A percentile compares a stretch with the other conserved stretches of the same genome.
Conservation (phyloP, 23 tunicate genomes). For the Botrylloides violaceus region DNA sequence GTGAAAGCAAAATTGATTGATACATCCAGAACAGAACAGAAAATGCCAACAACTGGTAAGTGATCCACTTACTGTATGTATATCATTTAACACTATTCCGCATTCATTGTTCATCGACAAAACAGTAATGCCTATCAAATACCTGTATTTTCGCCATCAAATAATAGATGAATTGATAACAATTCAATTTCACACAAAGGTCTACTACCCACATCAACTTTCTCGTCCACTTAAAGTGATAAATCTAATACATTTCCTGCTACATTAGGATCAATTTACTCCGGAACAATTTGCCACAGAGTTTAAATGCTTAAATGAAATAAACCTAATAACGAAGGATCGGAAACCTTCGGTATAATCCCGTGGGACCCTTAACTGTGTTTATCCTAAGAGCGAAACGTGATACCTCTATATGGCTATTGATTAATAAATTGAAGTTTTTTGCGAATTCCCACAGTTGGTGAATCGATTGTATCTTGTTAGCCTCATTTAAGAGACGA, state of each 20-base stretch:
- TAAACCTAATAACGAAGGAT: not conserved
- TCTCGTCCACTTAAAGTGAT: not conserved
- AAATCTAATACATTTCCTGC: not conserved
- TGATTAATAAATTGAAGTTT: too few species aligned
- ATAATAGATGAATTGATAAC: not conserved
- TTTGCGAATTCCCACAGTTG: too few species aligned
- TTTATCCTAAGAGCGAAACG: slow-evolving; percentile 1
- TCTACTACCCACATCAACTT: not conserved
- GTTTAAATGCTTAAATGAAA: not conserved
- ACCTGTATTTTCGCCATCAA: not conserved
- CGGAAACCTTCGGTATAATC: not conserved
- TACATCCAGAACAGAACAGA: too few species aligned
- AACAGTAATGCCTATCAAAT: not conserved
- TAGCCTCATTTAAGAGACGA: too few species aligned
- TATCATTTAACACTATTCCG: too few species aligned
- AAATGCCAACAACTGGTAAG: not conserved
- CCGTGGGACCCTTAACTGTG: not conserved
- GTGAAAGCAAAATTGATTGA: too few species aligned
- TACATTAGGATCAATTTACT: slow-evolving; percentile 1
- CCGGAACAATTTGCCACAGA: not conserved
- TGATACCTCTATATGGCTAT: not conserved
- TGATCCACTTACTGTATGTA: not conserved
- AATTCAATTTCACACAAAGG: not conserved
- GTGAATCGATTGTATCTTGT: too few species aligned
- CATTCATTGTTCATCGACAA: not conserved